Base-by-base conservation (phyloP, 2,113 vertebrate genomes). In the Pseudorectes ferrugineus region DNA sequence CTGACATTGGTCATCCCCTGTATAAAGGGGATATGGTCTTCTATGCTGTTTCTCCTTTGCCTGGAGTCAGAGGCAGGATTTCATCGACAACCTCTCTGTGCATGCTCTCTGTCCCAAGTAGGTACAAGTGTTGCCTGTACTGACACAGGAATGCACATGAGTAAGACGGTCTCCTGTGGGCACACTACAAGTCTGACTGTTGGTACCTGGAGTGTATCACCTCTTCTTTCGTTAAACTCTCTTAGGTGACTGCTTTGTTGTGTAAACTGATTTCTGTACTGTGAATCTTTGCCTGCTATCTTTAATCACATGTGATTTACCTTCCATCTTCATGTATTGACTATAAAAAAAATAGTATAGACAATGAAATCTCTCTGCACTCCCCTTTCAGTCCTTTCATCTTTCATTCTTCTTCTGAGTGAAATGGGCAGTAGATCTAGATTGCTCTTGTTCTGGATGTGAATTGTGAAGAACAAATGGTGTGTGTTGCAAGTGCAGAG, bases 251-350 rank as follows among this genome's bases (percentile, higher is more conserved):
- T 89, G 76, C 72, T 79, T 77, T 80, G 63, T 90, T 73, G 75
- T 85, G 72, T 94, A 85, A 92, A 72, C 75, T 86, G 92, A 85
- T 85, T 87, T 92, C 72, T 74, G 75, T 95, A 87, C 86, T 89
- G 65, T 95, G 76, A 89, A 72, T 55, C 75, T 92, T 90, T 96
- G 92, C 91, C 91, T 95, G 91, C 92, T 86, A 1, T 89, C 73
- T 94, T 75, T 75, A 91, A 42, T 91, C 65, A 75, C 52, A 1
- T 74, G 62, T 91, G 70, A 46, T 94, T 90, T 92, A 77, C 70
- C 73, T 89, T 94, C 65, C 91, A 92, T 93, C 45, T 89, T 83
- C n/a, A 43, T 79, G 42, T 91, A 54, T 63, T 2, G 5, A 82
- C 52, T 76, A 26, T 58, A 36, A 62, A 90, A 67, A 80, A 79